Evolutionary conservation across 2,797 vertebrate genomes (phyloP), one percentile per base, ranked within the genome.

Genomic region (Nannoperca obscura): DNA sequence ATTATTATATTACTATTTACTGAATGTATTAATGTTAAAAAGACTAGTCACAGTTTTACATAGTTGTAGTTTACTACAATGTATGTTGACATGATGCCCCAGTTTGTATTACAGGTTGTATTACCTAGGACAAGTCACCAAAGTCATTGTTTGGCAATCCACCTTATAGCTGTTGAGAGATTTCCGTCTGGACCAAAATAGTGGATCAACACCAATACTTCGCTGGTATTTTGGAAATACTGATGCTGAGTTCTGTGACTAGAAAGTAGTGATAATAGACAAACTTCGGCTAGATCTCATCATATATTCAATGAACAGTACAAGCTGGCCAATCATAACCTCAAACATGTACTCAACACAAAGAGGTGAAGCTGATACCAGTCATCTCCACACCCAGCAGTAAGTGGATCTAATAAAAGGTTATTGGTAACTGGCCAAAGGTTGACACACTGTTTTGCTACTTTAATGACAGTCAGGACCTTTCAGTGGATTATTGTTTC

Each of bases 401-500:
- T 69, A 61, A 71, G 66, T 47, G 34, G 55, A 75, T 80, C 32
- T 32, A 27, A 27, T 27, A 27, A 27, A 27, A 27, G 24, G 24
- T 27, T 27, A 27, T 27, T 27, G 24, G 24, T 27, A 1, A 27
- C 24, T 24, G 22, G 22, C 50, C 38, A 64, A 62, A 55, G 44
- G 49, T 36, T 74, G 52, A 66, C 59, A 53, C 14, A 12, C 27
- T 74, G 32, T 53, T 69, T 80, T 70, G 66, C n/a, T 15, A 59
- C 54, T 76, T 74, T 68, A 49, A 54, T 72, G 78, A 53, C 59
- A 71, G 57, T 47, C 30, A 54, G 60, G 71, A 61, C 60, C 69
- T 83, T 55, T 68, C 44, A 55, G 61, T 24, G 32, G 62, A 78
- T 2, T 84, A 42, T 15, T 50, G 66, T 88, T 84, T 71, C 80